phyloP scores from a whole-genome alignment of 2,888 invertebrate genomes.

The Tuta absoluta region DNA sequence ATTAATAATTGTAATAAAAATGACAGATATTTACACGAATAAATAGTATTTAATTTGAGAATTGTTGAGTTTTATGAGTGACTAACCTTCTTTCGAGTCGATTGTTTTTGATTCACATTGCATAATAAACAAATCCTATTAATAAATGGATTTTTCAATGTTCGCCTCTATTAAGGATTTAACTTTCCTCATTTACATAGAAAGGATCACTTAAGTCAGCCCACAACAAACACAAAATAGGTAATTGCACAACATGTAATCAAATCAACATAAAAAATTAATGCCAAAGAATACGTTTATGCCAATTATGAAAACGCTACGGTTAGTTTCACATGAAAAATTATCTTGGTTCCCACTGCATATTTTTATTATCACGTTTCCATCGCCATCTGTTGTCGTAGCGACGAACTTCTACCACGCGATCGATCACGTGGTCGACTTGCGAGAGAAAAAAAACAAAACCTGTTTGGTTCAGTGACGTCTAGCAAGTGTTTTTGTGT shows the following conservation, averaged over 20 bases:
- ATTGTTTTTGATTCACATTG: too few relatives aligned
- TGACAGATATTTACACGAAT: too few relatives aligned
- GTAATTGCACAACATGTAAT: constrained; percentile 28
- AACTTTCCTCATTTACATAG: not conserved
- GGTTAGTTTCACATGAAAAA: constrained; percentile 57
- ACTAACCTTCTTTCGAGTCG: too few relatives aligned
- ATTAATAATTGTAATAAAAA: too few relatives aligned
- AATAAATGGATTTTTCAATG: too few relatives aligned
- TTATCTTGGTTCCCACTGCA: constrained; percentile 42
- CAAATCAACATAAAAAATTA: constrained; percentile 64
- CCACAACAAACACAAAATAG: not conserved
- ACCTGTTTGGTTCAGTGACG: constrained; percentile 74
- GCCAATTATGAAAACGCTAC: constrained; percentile 57
- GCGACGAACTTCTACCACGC: constrained; percentile 41
- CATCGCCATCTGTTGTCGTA: constrained; percentile 57
- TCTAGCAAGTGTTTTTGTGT: constrained; percentile 68
- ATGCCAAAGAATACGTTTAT: constrained; percentile 49
- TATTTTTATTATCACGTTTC: constrained; percentile 41
- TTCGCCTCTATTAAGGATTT: too few relatives aligned
- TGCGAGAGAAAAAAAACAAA: constrained; percentile 60
- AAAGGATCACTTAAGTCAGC: too few relatives aligned
- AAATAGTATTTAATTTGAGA: too few relatives aligned
- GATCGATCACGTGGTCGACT: constrained; percentile 62
- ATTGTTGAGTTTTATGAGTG: too few relatives aligned
- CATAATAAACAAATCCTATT: too few relatives aligned